Evolutionary conservation across 2,888 invertebrate species (phyloP).

Genomic region (Lacanobia wlatinum): DNA sequence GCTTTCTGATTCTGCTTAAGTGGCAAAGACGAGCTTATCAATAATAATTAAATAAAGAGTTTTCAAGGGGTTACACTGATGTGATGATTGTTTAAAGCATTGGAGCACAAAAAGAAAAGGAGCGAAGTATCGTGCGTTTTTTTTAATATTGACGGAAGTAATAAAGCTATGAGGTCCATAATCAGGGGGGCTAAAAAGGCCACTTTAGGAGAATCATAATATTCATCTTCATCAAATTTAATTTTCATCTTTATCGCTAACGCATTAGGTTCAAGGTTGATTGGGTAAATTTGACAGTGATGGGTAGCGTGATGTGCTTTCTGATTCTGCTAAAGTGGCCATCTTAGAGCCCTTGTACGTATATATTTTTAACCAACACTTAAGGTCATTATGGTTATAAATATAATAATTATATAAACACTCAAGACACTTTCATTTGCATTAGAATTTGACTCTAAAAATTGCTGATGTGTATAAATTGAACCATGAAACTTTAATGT

Average conservation of each 20-base stretch:
- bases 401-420: constrained; percentile 33
- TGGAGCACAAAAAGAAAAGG: not conserved
- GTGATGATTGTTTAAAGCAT: not conserved
- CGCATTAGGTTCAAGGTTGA: too few species aligned
- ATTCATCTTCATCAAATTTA: too few species aligned
- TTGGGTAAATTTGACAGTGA: too few species aligned
- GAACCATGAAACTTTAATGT: constrained; percentile 14
- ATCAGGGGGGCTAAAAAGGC: too few species aligned
- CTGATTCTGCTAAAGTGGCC: too few species aligned
- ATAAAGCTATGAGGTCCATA: constrained; percentile 2
- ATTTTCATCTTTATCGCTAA: too few species aligned
- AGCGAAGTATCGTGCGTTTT: not conserved
- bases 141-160: constrained; percentile 1
- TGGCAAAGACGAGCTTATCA: too few species aligned
- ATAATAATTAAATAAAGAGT: not conserved
- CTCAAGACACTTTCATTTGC: constrained; percentile 23
- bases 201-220: too few species aligned
- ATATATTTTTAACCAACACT: not conserved
- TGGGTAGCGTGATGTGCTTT: too few species aligned
- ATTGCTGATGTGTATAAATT: constrained; percentile 2
- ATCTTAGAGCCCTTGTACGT: too few species aligned
- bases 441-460: constrained; percentile 22
- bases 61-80: not conserved
- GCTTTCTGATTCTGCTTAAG: too few species aligned
- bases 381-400: constrained; percentile 13